These are phyloP conservation scores for Brachionus plicatilis DNA, from an alignment of 1,140 invertebrate species.

Conservation along the genomic window DNA sequence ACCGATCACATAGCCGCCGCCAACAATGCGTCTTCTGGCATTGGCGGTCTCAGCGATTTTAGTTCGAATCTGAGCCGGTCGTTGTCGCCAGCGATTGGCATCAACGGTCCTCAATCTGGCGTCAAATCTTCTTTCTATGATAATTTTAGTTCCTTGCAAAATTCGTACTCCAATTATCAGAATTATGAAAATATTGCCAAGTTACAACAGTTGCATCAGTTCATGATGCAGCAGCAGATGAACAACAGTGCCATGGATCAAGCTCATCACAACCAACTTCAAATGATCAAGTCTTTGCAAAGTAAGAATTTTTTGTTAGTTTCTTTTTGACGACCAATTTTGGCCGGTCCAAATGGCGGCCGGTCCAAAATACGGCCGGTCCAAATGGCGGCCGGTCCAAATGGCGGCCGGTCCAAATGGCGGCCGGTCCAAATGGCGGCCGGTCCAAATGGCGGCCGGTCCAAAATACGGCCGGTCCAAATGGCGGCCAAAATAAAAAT, in stretches of 20 bases:
- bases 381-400: too few relatives aligned
- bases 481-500: too few relatives aligned
- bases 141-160: conserved; percentile 8
- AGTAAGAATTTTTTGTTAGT: not conserved
- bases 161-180: not conserved
- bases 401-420: too few relatives aligned
- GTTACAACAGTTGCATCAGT: conserved; percentile 5
- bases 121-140: conserved; percentile 10
- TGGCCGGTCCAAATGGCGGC: too few relatives aligned
- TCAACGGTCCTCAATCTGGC: not conserved
- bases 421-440: too few relatives aligned
- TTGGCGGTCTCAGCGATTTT: not conserved
- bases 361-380: too few relatives aligned
- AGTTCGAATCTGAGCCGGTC: not conserved
- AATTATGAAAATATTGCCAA: conserved; percentile 26
- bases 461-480: too few relatives aligned
- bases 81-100: not conserved
- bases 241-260: not conserved
- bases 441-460: too few relatives aligned
- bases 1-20: not conserved
- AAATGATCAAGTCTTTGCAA: not conserved
- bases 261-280: not conserved
- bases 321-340: too few relatives aligned
- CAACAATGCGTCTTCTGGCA: not conserved
- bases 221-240: not conserved